Conservation (phyloP, 2,113 vertebrate genomes). For the Pygoscelis adeliae region DNA sequence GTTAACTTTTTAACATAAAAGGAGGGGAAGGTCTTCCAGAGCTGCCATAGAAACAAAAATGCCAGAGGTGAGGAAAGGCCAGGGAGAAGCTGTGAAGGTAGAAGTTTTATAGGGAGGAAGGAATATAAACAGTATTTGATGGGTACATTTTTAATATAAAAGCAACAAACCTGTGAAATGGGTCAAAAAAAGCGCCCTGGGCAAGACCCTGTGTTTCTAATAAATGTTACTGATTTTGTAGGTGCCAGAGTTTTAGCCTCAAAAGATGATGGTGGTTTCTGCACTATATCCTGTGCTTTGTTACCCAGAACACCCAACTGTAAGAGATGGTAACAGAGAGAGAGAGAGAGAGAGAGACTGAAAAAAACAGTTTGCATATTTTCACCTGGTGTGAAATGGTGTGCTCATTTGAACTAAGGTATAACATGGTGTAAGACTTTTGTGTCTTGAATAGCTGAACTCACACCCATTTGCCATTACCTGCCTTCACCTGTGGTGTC, state of each 20-base stretch:
- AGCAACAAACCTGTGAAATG: neutral
- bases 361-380: slow-evolving; percentile 9
- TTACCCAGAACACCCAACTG: neutral
- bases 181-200: neutral
- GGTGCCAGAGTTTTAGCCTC: neutral
- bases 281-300: neutral
- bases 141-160: neutral
- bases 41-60: neutral
- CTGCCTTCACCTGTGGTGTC: neutral
- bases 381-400: neutral
- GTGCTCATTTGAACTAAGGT: slow-evolving; percentile 48
- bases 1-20: neutral
- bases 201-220: neutral
- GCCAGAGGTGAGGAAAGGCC: neutral
- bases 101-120: neutral
- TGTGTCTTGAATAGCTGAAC: slow-evolving; percentile 9
- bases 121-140: neutral
- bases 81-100: neutral
- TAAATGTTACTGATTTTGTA: neutral
- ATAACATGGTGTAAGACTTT: neutral
- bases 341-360: neutral
- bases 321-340: neutral
- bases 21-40: neutral
- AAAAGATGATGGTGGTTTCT: neutral
- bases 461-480: neutral